Evolutionary conservation across 2,113 vertebrate species (phyloP).

Genomic region (Saguinus imperator): DNA sequence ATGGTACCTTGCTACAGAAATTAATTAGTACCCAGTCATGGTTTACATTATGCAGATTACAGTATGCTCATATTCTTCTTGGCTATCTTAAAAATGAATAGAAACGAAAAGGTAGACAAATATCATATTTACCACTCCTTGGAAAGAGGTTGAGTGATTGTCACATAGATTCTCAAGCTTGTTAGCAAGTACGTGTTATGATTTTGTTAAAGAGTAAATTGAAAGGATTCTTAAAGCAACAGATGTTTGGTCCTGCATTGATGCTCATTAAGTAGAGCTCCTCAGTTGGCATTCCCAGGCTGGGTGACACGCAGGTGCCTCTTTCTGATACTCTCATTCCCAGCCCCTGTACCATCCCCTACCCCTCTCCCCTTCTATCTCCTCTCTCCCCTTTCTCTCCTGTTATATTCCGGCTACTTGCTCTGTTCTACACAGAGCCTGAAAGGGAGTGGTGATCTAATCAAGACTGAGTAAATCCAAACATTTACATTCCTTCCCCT

Average conservation of each 20-base stretch:
- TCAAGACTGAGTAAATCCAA: neutral
- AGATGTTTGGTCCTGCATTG: neutral
- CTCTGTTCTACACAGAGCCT: neutral
- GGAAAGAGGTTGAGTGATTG: neutral
- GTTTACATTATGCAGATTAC: conserved; percentile 51
- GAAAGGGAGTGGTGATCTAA: neutral
- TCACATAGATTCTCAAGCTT: neutral
- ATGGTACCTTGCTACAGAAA: conserved; percentile 55
- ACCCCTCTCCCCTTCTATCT: too few species aligned
- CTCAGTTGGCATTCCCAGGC: neutral
- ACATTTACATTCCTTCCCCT: neutral
- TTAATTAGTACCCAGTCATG: conserved; percentile 43
- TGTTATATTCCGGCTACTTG: neutral
- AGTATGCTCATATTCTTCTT: neutral
- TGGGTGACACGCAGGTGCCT: neutral
- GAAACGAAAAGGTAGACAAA: conserved; percentile 12
- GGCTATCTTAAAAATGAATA: conserved; percentile 46
- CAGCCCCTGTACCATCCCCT: neutral
- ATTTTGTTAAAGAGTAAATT: neutral
- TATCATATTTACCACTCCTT: neutral
- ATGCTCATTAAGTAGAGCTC: neutral
- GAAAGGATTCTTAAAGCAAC: neutral
- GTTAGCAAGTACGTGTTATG: neutral
- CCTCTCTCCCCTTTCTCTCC: neutral
- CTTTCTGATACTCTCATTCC: neutral